Evolutionary conservation across 2,888 invertebrate genomes (phyloP).

Genomic region (Melikaiella ostensackeni): DNA sequence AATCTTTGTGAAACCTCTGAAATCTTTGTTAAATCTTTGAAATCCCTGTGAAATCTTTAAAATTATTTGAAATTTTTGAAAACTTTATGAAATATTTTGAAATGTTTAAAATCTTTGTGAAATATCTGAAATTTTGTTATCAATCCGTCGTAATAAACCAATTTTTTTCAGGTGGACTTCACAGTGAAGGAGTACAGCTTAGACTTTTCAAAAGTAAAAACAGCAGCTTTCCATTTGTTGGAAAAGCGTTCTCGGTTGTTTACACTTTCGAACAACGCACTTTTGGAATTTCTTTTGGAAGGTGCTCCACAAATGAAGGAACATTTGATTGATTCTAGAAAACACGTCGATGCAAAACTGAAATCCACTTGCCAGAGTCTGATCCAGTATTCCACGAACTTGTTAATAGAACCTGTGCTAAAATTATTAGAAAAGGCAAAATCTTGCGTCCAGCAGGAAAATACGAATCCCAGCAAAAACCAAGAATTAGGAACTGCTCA

Average conservation of each 20-base stretch:
- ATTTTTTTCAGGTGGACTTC: conserved; percentile 87
- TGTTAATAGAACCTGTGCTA: conserved; percentile 87
- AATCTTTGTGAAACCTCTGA: too few species aligned
- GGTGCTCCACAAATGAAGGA: conserved; percentile 97
- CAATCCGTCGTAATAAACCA: too few species aligned
- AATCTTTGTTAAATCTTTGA: too few species aligned
- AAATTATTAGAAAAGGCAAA: conserved; percentile 86
- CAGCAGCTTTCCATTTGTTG: conserved; percentile 87
- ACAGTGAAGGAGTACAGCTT: conserved; percentile 94
- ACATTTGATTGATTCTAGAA: conserved; percentile 94
- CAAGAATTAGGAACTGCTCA: conserved; percentile 84
- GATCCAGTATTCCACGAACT: conserved; percentile 87
- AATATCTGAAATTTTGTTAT: too few species aligned
- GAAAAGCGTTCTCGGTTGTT: conserved; percentile 92
- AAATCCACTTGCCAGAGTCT: conserved; percentile 94
- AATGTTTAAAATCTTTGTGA: too few species aligned
- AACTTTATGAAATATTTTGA: too few species aligned
- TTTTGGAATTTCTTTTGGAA: conserved; percentile 94
- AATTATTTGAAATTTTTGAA: too few species aligned
- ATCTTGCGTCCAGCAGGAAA: conserved; percentile 46
- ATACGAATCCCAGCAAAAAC: conserved; percentile 71
- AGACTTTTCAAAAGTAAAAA: conserved; percentile 95
- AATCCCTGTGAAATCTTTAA: too few species aligned
- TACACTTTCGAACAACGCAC: conserved; percentile 88
- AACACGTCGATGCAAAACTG: conserved; percentile 95